Evolutionary conservation across 2,888 invertebrate genomes (phyloP).

Genomic region (Lasioglossum zephyrum): DNA sequence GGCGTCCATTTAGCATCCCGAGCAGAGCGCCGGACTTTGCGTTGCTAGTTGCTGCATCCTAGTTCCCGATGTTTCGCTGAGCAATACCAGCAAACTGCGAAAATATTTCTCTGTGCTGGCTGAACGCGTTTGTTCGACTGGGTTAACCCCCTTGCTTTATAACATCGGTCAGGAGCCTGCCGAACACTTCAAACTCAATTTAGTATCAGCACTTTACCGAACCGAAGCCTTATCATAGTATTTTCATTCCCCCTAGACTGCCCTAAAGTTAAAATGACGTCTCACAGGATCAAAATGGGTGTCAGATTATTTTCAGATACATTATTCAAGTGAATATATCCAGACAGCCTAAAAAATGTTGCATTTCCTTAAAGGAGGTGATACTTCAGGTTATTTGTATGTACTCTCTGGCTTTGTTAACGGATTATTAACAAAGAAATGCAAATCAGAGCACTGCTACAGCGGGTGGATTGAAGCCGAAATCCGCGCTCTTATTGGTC

Average conservation of each 20-base stretch:
- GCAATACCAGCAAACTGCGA: not conserved
- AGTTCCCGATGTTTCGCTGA: not conserved
- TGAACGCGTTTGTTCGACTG: not conserved
- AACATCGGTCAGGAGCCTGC: not conserved
- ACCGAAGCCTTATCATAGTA: no score
- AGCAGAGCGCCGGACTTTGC: not conserved
- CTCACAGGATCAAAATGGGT: no score
- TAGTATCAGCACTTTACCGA: not conserved
- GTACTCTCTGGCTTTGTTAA: not conserved
- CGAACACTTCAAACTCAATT: not conserved
- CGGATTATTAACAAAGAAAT: not conserved
- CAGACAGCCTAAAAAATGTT: no score
- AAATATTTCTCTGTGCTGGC: constrained; percentile 3
- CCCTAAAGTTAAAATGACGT: not conserved
- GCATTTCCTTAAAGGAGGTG: not conserved
- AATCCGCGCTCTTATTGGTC: no score
- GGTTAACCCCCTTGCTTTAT: not conserved
- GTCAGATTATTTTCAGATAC: no score
- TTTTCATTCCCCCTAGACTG: no score
- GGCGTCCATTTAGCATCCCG: constrained; percentile 37
- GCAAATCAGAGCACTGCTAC: no score
- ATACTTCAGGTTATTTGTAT: not conserved
- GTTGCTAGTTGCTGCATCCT: not conserved
- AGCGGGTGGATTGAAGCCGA: not conserved
- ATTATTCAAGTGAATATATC: no score